phyloP scores from a whole-genome alignment of 2,888 invertebrate species.

The Papilio demoleus region DNA sequence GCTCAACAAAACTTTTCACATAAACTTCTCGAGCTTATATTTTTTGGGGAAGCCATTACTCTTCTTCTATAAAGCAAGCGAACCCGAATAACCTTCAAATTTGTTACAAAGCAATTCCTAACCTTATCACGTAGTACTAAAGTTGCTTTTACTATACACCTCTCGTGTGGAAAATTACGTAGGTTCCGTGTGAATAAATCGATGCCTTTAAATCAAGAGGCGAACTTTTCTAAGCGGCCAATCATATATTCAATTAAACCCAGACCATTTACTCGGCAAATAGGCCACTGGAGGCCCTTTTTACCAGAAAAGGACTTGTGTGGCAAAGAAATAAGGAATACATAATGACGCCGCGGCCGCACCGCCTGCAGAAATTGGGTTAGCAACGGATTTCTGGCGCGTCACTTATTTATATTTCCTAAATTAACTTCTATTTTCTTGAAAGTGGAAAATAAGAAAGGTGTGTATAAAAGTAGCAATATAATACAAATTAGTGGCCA shows the following conservation, averaged over 20 bases:
- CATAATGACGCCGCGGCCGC: conserved; percentile 30
- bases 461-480: neutral
- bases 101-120: conserved; percentile 2
- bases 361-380: conserved; percentile 24
- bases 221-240: conserved; percentile 42
- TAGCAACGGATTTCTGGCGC: conserved; percentile 21
- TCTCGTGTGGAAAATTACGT: conserved; percentile 31
- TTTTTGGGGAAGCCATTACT: conserved; percentile 38
- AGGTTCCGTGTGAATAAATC: conserved; percentile 42
- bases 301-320: conserved; percentile 36
- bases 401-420: conserved; percentile 26
- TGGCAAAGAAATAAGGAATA: conserved; percentile 37
- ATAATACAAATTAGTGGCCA: neutral
- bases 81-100: conserved; percentile 19
- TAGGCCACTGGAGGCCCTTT: conserved; percentile 38
- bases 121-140: neutral
- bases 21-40: conserved; percentile 38
- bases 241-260: conserved; percentile 42
- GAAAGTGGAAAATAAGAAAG: neutral
- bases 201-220: conserved; percentile 41
- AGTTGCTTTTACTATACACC: conserved; percentile 20
- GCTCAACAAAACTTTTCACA: conserved; percentile 31
- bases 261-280: conserved; percentile 41
- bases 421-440: conserved; percentile 13
- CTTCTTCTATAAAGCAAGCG: conserved; percentile 36